These are phyloP conservation scores for Drosophila subsilvestris DNA, from an alignment of 2,888 invertebrate species.

Conservation along the genomic window DNA sequence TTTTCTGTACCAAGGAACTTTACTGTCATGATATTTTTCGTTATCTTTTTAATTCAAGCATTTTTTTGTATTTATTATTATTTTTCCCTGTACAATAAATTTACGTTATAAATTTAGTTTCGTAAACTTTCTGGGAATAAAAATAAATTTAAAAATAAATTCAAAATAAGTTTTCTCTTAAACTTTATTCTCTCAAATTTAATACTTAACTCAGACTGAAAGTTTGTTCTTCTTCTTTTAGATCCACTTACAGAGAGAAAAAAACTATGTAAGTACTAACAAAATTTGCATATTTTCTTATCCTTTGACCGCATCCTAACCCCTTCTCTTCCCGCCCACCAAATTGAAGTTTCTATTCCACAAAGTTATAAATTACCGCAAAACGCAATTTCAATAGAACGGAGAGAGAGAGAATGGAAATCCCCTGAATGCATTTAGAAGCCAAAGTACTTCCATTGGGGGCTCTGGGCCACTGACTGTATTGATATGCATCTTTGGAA, in stretches of 20 bases:
- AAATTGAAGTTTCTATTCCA: neutral
- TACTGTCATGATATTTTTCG: too few relatives aligned
- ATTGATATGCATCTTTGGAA: slow-evolving; percentile 61
- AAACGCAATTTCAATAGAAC: slow-evolving; percentile 31
- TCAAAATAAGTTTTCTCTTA: too few relatives aligned
- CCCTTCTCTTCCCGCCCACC: neutral
- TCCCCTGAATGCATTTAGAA: slow-evolving; percentile 12
- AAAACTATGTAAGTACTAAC: neutral
- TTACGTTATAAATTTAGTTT: too few relatives aligned
- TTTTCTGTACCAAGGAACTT: too few relatives aligned
- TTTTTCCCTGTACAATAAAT: too few relatives aligned
- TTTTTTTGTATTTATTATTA: too few relatives aligned
- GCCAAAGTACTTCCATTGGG: slow-evolving; percentile 16
- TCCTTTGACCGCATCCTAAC: slow-evolving; percentile 12
- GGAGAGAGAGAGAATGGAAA: neutral
- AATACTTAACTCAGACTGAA: neutral
- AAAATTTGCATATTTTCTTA: slow-evolving; percentile 26
- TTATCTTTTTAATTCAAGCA: too few relatives aligned
- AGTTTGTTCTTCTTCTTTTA: neutral
- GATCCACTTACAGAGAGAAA: neutral
- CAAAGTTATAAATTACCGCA: slow-evolving; percentile 31
- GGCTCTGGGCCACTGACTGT: slow-evolving; percentile 9
- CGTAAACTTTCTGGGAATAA: too few relatives aligned
- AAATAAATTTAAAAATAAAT: neutral
- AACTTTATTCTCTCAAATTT: too few relatives aligned